A percentile compares a stretch with the other conserved stretches of the same genome.
Conservation (phyloP, 2,888 invertebrate genomes). For the Ethmia dodecea region DNA sequence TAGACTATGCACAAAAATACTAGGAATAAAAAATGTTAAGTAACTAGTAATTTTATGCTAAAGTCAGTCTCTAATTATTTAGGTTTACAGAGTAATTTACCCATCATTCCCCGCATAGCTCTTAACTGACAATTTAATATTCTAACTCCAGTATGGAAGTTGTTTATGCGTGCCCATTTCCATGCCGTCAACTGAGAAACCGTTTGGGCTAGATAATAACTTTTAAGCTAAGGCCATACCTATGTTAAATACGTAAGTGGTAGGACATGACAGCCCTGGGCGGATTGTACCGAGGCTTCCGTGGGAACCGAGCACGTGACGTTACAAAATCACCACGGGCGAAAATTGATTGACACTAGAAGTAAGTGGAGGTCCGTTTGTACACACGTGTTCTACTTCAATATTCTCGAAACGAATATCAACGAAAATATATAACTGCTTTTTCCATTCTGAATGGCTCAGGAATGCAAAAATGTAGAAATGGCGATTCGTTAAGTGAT, state of each 20-base stretch:
- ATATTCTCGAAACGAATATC: too few species aligned
- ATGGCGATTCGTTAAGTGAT: too few species aligned
- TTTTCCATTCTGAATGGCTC: not conserved
- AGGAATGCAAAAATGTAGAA: too few species aligned
- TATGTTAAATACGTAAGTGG: conserved; percentile 75
- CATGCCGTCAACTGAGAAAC: conserved; percentile 62
- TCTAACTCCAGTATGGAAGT: conserved; percentile 50
- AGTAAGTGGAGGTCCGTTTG: too few species aligned
- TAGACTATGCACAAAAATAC: too few species aligned
- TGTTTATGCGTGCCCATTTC: conserved; percentile 72
- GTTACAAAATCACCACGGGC: conserved; percentile 69
- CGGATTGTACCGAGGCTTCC: conserved; percentile 66
- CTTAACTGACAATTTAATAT: conserved; percentile 49
- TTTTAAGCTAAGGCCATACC: conserved; percentile 70
- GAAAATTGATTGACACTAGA: conserved; percentile 67
- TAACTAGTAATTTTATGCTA: too few species aligned
- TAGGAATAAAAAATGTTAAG: too few species aligned
- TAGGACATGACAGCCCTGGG: conserved; percentile 71
- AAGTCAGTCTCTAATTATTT: too few species aligned
- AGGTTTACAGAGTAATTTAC: conserved; percentile 16
- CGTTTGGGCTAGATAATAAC: conserved; percentile 74
- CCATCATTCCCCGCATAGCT: conserved; percentile 29
- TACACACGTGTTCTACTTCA: too few species aligned
- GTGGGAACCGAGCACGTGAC: conserved; percentile 73
- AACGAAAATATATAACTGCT: too few species aligned